Percentiles rank a stretch among this genome's conserved stretches.
Conservation (phyloP, 2,797 vertebrate species). For the Microhierax caerulescens region DNA sequence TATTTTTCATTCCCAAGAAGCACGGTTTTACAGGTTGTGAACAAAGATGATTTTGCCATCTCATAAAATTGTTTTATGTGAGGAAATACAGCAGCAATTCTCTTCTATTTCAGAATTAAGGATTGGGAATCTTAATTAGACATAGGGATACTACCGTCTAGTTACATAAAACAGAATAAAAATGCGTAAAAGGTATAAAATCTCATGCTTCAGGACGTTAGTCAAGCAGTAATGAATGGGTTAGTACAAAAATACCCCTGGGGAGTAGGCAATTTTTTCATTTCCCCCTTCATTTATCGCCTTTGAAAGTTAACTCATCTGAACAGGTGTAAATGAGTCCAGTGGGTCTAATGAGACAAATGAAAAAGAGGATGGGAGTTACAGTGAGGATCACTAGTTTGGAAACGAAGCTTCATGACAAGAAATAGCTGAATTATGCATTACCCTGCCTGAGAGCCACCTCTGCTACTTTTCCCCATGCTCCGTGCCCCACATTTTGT, state of each 20-base stretch:
- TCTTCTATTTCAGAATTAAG: constrained; percentile 24
- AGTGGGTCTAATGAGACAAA: constrained; percentile 55
- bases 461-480: not conserved
- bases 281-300: constrained; percentile 52
- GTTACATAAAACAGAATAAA: constrained; percentile 20
- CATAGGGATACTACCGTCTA: constrained; percentile 10
- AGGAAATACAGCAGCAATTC: constrained; percentile 10
- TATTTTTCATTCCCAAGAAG: constrained; percentile 21
- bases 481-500: not conserved
- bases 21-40: not conserved
- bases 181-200: constrained; percentile 11
- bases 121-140: constrained; percentile 32
- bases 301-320: constrained; percentile 56
- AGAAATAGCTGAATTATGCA: constrained; percentile 46
- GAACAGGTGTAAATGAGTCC: constrained; percentile 60
- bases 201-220: constrained; percentile 30
- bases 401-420: not conserved
- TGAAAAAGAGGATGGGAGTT: constrained; percentile 47
- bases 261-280: constrained; percentile 34
- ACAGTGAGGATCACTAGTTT: constrained; percentile 23
- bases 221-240: constrained; percentile 39
- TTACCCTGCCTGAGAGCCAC: not conserved
- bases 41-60: constrained; percentile 13
- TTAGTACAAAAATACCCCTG: constrained; percentile 35
- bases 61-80: constrained; percentile 22